Evolutionary conservation across 37 sponge, comb jelly and placozoan species (phyloP), one percentile per base, ranked within the genome.

Genomic region (Hormiphora californensis): DNA sequence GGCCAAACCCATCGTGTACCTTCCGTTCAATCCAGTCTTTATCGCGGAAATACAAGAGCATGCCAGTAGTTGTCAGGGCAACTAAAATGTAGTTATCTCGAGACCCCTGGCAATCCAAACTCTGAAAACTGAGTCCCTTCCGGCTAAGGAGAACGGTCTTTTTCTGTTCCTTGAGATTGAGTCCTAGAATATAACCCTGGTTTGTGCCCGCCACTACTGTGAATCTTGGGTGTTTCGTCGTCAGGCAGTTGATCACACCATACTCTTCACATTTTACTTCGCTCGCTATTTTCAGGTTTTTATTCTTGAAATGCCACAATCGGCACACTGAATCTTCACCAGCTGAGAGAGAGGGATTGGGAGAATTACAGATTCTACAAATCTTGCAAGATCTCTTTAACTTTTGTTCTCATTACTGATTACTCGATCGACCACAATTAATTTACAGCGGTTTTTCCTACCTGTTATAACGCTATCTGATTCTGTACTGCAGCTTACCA

Each of bases 191-290:
- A 36, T 32, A 73, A 8, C 81, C 81, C 12, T n/a, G 25, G 28
- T 73, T 43, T 23, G 81, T 73, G 17, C 81, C 81, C 12, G 43
- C 81, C 21, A 73, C 81, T 43, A 46, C 81, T 43, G 40, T 73
- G 25, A 32, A 73, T 0, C 43, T 46, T 22, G 81, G 81, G 43
- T 73, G 81, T 41, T 73, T 73, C 23, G 81, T n/a, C 23, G 81
- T 73, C 81, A 73, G 43, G 23, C 81, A 73, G 44, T 73, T 73
- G 1, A 73, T 73, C 28, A 73, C 81, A 22, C 81, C 81, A 40
- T 43, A 73, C 15, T 27, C 25, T 4, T 43, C 40, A 21, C 81
- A 73, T n/a, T 73, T 73, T 19, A 73, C 81, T 40, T 73, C 81
- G 12, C 81, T 39, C 17, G 41, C 23, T 40, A 43, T 43, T 28